Base-by-base conservation (phyloP, 2,888 invertebrate species). In the Ennomos fuscantarius region DNA sequence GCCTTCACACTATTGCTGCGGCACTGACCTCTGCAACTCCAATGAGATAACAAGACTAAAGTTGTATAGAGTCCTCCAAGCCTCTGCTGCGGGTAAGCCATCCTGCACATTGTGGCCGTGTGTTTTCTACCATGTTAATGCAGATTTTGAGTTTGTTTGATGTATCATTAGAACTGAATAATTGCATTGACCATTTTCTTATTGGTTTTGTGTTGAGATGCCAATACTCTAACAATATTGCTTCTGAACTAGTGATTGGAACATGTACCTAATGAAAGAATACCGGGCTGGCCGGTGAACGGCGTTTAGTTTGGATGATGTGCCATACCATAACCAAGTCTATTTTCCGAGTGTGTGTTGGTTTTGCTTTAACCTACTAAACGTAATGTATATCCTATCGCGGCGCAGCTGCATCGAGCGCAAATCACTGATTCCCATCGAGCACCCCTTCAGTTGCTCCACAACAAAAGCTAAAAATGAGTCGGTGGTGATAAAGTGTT, bases 401-500 rank as follows among this genome's bases (percentile, higher is more conserved):
- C 84, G 87, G 84, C 86, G 92, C 94, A 96, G 96, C 94, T 96
- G 96, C 93, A 94, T 96, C 94, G 94, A 94, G 88, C 93, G 93
- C 92, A 93, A 92, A 88, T 93, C 95, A 88, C 93, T 94, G 93
- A 94, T 95, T 87, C 96, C 96, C 87, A 94, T 94, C 90, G 95
- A 95, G 93, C 96, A 96, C 87, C 95, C 96, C 89, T 94, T 96
- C 94, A 93, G 95, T 94, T 96, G 96, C 94, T 95, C 95, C 93
- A 94, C 94, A 89, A 94, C 95, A 89, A 94, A 94, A 92, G 93
- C 93, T 92, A 93, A 93, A 92, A 96, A 95, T 93, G 94, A 94
- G 82, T 94, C 95, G 76, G 95, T 95, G 94, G 94, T 94, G 93
- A 95, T 96, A 93, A 93, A 94, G 86, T 97, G 96, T 95, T 97